Base-by-base conservation (phyloP, 1,140 invertebrate genomes). In the Diabrotica undecimpunctata region DNA sequence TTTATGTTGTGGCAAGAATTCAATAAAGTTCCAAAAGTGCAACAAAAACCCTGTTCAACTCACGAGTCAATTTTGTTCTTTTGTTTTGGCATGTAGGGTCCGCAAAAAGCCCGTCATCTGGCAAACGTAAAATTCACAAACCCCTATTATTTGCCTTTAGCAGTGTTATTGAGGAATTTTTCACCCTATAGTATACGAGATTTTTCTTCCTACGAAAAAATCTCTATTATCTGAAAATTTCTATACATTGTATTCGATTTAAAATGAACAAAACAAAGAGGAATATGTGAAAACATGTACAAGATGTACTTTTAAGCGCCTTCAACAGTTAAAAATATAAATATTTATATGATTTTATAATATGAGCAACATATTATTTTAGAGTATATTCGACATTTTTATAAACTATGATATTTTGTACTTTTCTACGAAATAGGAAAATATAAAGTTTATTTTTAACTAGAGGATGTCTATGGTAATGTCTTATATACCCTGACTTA, bases 71-170 rank as follows among this genome's bases (percentile, higher is more conserved):
- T 57, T 57, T 37, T 57, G 10, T 41, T 37, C 36, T 57, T 57
- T 57, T 46, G 55, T 57, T 57, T 57, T 57, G 25, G 37, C 25
- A 57, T 57, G 38, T 57, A 57, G 55, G 55, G 55, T 57, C 36
- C 25, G 55, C 55, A 57, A 57, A 57, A 57, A 57, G 37, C 55
- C 55, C n/a, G 35, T 57, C 55, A 57, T 57, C 35, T 57, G 55
- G 10, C 35, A 37, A 57, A 57, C 55, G 55, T 57, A 37, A 57
- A 57, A 57, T 37, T 57, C 55, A 57, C 55, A 57, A 57, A 25
- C 25, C 55, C 37, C 55, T 57, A 37, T 57, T 57, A 57, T 57
- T 57, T 57, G 55, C 38, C 36, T 10, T 55, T 14, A 9, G 11
- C 54, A 13, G 14, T 55, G 41, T 46, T 46, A 46, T 55, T 8